Evolutionary conservation across 2,888 invertebrate species (phyloP), one percentile per base, ranked within the genome.

Genomic region (Ornithoptera priamus): DNA sequence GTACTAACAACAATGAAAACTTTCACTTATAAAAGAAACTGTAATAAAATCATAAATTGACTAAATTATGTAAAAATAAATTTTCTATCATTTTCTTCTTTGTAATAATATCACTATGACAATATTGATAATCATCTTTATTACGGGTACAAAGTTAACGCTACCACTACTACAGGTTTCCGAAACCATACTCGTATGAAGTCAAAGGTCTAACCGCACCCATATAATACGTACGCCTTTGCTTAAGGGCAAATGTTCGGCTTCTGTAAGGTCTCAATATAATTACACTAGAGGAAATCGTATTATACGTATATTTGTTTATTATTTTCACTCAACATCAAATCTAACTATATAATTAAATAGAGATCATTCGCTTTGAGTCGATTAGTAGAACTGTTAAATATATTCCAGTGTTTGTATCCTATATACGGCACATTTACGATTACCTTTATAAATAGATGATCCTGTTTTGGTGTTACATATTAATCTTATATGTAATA

Each of bases 201-300:
- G 57, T 57, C 57, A 57, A 57, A 57, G 58, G 18, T 22, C 46
- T 39, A 66, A 66, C 59, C 65, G n/a, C 65, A 42, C 46, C 46
- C 59, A 46, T 36, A 18, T 20, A 50, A 50, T 50, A 50, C 15
- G 5, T 50, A 50, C 50, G 50, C 50, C 15, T 50, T 50, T 50
- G 50, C 50, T 50, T 50, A 17, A 50, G 50, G 50, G 18, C 50
- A 50, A 15, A 15, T 17, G 50, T 50, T 50, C 17, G 50, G 18
- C 50, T 50, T 17, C 50, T 17, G 18, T 50, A 15, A 17, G 50
- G 50, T 15, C 18, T 50, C 50, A 50, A 50, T 50, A 17, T 15
- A 50, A 50, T 50, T 50, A 50, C 50, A 50, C 15, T 15, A 17
- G 17, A 17, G 10, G 46, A 5, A 46, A 46, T 46, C 15, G 15